Evolutionary conservation across 2,797 vertebrate genomes (phyloP), one percentile per base, ranked within the genome.

Genomic region (Nothura maculosa): DNA sequence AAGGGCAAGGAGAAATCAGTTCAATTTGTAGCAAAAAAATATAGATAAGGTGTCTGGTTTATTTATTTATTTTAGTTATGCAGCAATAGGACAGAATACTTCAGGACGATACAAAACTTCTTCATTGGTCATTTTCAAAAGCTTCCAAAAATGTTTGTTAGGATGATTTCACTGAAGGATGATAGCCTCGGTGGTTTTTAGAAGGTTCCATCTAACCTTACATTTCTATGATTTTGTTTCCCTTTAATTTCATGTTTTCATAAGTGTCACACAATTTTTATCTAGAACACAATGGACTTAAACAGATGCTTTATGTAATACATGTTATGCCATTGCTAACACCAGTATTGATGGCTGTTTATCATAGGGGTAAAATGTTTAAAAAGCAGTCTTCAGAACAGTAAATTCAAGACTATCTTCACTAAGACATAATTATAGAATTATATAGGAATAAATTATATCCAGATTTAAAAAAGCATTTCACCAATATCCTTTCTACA

Each of bases 121-220:
- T 76, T 73, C 14, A 36, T 72, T 10, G 4, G 3, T 6, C 8
- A 7, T 64, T 87, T 81, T 80, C 40, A 80, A 64, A 3, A 69
- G 54, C 30, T 62, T 58, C 57, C 40, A 81, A 83, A 91, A 81
- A 24, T 48, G 77, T 34, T 64, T 85, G 2, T 85, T 87, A 68
- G 7, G 11, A 52, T 58, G 18, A 15, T 21, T 87, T 87, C 52
- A 62, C 4, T 47, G 12, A 40, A 68, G 74, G 6, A n/a, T 32
- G 34, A 85, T 25, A 20, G 73, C 34, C 8, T 15, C 60, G 27
- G 15, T 24, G 38, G 87, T 57, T 80, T 92, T 91, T 70, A 54
- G 30, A 81, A 85, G 12, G 7, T 91, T 17, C 7, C 3, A 55
- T 66, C 12, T 73, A 27, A 67, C 47, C 34, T 64, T 74, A 28